Percentiles rank a stretch among this genome's conserved stretches.
These are phyloP conservation scores for Edolisoma coerulescens DNA, from an alignment of 2,113 vertebrate genomes.

Conservation along the genomic window DNA sequence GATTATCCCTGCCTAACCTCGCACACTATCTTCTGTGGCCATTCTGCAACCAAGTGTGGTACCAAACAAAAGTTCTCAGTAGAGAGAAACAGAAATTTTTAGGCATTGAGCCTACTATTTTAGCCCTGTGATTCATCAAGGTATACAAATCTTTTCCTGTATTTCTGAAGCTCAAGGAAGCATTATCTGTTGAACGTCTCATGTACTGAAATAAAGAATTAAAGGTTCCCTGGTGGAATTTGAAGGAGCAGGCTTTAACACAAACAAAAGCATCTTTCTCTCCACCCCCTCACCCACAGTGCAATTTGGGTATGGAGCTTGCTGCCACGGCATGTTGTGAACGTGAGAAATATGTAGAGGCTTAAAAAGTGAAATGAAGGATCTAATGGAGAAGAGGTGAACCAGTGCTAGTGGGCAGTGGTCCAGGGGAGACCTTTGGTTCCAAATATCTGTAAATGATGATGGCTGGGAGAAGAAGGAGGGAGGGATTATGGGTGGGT, in stretches of 20 bases:
- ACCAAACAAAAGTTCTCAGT: background rate
- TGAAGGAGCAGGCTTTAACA: background rate
- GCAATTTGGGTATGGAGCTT: background rate
- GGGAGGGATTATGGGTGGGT: background rate
- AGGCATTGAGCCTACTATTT: background rate
- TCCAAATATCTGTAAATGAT: background rate
- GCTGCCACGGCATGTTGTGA: fast-evolving
- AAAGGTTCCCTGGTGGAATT: background rate
- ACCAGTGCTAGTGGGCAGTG: background rate
- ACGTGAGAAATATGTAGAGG: background rate
- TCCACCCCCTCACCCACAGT: background rate
- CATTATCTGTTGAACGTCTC: background rate
- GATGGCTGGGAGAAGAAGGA: background rate
- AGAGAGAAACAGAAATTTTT: background rate
- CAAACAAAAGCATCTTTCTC: background rate
- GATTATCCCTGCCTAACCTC: background rate
- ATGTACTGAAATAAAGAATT: background rate
- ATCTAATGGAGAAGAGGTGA: background rate
- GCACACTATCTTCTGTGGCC: background rate
- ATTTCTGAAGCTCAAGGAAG: background rate
- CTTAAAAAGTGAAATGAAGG: background rate
- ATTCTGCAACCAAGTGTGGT: background rate
- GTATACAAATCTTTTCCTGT: background rate
- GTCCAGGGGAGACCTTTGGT: background rate
- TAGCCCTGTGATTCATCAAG: background rate